These are phyloP conservation scores for Nymphalis io DNA, from an alignment of 1,140 invertebrate genomes.

Conservation along the genomic window DNA sequence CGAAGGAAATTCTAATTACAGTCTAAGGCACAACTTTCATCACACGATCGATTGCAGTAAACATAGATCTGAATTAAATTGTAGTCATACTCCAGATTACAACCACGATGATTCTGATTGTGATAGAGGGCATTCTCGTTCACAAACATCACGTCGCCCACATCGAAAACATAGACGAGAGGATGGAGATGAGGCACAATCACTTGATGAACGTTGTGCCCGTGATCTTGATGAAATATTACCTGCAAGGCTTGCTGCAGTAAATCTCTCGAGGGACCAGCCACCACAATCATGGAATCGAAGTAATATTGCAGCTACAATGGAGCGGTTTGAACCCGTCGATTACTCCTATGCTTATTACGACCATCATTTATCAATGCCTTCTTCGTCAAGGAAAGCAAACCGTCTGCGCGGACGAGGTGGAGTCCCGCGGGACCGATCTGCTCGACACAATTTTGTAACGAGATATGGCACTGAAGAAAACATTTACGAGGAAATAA, in stretches of 20 bases:
- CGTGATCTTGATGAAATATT: conserved; percentile 79
- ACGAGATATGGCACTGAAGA: conserved; percentile 91
- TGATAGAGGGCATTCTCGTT: conserved; percentile 59
- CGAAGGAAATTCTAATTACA: conserved; percentile 70
- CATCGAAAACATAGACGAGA: conserved; percentile 69
- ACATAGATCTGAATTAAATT: conserved; percentile 62
- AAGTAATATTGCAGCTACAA: conserved; percentile 83
- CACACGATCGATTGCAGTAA: conserved; percentile 67
- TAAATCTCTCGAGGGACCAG: conserved; percentile 73
- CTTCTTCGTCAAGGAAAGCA: conserved; percentile 75
- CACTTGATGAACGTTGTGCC: conserved; percentile 77
- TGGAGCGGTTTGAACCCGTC: conserved; percentile 83
- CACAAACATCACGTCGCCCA: conserved; percentile 65
- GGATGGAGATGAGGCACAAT: conserved; percentile 76
- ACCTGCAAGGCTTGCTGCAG: conserved; percentile 75
- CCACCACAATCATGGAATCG: conserved; percentile 78
- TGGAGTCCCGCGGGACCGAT: conserved; percentile 72
- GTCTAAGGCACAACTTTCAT: conserved; percentile 65
- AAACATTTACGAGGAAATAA: conserved; percentile 94
- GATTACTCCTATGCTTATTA: conserved; percentile 92
- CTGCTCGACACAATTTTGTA: conserved; percentile 84
- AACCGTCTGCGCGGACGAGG: conserved; percentile 70
- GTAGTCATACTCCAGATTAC: conserved; percentile 72
- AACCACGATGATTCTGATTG: conserved; percentile 66
- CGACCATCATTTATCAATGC: conserved; percentile 85